Evolutionary conservation across 2,888 invertebrate genomes (phyloP).

Genomic region (Sepiola atlantica): DNA sequence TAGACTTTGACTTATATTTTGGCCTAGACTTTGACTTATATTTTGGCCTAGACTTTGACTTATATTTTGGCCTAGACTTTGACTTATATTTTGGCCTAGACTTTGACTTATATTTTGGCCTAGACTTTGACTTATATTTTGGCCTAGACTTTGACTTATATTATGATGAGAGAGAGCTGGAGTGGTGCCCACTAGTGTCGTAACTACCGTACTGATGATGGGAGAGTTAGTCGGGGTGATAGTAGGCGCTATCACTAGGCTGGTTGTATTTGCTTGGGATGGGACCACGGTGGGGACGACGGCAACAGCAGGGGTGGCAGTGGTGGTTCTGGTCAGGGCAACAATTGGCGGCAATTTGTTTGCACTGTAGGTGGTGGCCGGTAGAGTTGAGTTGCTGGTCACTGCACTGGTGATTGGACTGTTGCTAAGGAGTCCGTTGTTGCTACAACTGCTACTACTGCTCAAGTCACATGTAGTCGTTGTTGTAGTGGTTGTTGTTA

Average conservation of each 20-base stretch:
- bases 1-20: not conserved
- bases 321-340: slow-evolving; percentile 15
- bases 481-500: slow-evolving; percentile 44
- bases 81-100: not conserved
- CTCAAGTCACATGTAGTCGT: slow-evolving; percentile 42
- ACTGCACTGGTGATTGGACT: not conserved
- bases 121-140: not conserved
- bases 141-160: not conserved
- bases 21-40: not conserved
- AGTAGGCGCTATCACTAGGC: not conserved
- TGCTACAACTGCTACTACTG: slow-evolving; percentile 44
- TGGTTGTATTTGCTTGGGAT: not conserved
- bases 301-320: slow-evolving; percentile 3
- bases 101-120: not conserved
- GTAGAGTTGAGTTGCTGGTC: not conserved
- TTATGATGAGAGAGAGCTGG: not conserved
- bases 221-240: slow-evolving; percentile 11
- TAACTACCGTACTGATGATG: not conserved
- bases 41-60: not conserved
- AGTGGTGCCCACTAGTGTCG: not conserved
- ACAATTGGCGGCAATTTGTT: slow-evolving; percentile 24
- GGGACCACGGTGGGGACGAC: not conserved
- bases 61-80: not conserved
- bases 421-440: slow-evolving; percentile 24
- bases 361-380: slow-evolving; percentile 20